phyloP scores from a whole-genome alignment of 2,888 invertebrate genomes.

The Folsomia manolachei region DNA sequence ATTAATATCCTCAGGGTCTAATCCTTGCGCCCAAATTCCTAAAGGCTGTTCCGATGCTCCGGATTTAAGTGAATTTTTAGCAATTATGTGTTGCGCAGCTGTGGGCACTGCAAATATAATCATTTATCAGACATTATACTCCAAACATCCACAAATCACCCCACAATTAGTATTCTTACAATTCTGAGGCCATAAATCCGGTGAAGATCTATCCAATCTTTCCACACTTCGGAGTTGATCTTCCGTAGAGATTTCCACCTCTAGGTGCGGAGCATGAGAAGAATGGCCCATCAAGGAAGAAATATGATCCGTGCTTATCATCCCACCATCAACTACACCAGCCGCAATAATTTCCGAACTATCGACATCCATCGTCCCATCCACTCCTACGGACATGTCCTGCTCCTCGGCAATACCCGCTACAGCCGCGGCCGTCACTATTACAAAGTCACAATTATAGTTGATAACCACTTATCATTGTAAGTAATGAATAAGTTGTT shows the following conservation, averaged over 20 bases:
- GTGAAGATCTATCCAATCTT: conserved; percentile 89
- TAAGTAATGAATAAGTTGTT: too few relatives aligned
- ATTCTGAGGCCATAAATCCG: conserved; percentile 94
- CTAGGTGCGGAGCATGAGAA: conserved; percentile 32
- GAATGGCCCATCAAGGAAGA: conserved; percentile 39
- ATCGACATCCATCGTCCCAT: background rate
- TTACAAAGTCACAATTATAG: conserved; percentile 13
- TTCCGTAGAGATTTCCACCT: conserved; percentile 56
- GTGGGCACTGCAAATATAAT: conserved; percentile 59
- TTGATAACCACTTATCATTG: background rate
- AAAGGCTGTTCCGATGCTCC: conserved; percentile 58
- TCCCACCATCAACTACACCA: conserved; percentile 27
- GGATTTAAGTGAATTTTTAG: conserved; percentile 45
- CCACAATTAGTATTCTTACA: too few relatives aligned
- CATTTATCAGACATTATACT: conserved; percentile 1
- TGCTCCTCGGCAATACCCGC: conserved; percentile 28
- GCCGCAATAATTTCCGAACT: conserved; percentile 10
- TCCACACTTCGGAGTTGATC: conserved; percentile 82
- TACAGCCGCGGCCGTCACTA: conserved; percentile 32
- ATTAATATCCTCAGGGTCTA: conserved; percentile 70
- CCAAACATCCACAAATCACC: too few relatives aligned
- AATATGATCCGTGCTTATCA: conserved; percentile 36
- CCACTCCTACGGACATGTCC: background rate
- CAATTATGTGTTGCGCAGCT: conserved; percentile 46
- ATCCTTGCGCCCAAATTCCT: conserved; percentile 65